Evolutionary conservation across 1,140 invertebrate genomes (phyloP).

Genomic region (Halictus rubicundus): DNA sequence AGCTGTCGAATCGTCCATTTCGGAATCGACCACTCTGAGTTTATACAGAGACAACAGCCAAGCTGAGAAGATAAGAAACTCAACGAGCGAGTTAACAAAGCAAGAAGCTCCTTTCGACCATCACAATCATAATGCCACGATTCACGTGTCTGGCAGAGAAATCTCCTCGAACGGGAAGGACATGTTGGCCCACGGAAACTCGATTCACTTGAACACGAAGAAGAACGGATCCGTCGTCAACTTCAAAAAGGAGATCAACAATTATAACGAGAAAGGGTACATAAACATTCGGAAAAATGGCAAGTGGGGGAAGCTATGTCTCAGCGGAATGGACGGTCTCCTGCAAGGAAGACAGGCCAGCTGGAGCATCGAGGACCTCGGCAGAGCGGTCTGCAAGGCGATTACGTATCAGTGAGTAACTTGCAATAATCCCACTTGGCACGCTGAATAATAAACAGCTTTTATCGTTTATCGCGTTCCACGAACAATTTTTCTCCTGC

Average conservation of each 20-base stretch:
- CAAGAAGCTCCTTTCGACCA: neutral
- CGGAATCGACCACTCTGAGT: slow-evolving; percentile 67
- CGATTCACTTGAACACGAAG: slow-evolving; percentile 55
- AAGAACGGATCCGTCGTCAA: slow-evolving; percentile 37
- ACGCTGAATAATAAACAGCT: too few species aligned
- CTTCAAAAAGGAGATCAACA: slow-evolving; percentile 66
- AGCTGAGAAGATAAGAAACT: slow-evolving; percentile 44
- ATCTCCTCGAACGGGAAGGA: slow-evolving; percentile 68
- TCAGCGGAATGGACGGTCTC: slow-evolving; percentile 63
- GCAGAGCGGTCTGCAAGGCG: slow-evolving; percentile 87
- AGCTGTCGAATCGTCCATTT: slow-evolving; percentile 64
- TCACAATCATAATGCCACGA: slow-evolving; percentile 21
- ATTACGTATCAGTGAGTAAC: slow-evolving; percentile 87
- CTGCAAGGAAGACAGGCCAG: slow-evolving; percentile 63
- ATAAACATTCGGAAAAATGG: slow-evolving; percentile 88
- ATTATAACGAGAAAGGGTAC: slow-evolving; percentile 82
- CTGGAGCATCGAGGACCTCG: slow-evolving; percentile 86
- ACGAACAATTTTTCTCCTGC: too few species aligned
- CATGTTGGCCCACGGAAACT: slow-evolving; percentile 33
- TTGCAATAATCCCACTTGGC: neutral
- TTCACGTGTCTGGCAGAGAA: slow-evolving; percentile 70
- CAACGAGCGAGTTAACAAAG: neutral
- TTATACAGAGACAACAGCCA: slow-evolving; percentile 2
- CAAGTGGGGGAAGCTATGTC: slow-evolving; percentile 89
- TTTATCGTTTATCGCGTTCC: too few species aligned